A percentile compares a stretch with the other conserved stretches of the same genome.
phyloP scores from a whole-genome alignment of 2,113 vertebrate genomes.

The Tetraodon nigroviridis region DNA sequence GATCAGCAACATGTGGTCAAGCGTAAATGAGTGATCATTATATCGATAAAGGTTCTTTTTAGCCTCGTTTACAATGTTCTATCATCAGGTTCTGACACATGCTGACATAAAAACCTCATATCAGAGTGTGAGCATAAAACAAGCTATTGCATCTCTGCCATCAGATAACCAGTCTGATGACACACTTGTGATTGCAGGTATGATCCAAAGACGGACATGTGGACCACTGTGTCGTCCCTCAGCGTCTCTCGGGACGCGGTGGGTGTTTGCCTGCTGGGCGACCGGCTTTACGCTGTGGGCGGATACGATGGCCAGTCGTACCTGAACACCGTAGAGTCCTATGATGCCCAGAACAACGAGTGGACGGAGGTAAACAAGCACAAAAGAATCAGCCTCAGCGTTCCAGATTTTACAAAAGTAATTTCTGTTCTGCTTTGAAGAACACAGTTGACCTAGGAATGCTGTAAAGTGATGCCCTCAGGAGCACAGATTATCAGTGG shows the following conservation, averaged over 20 bases:
- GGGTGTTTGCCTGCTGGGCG: constrained; percentile 88
- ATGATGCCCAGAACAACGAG: constrained; percentile 91
- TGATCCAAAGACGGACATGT: constrained; percentile 90
- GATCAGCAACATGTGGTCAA: too few species aligned
- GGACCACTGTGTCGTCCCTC: constrained; percentile 90
- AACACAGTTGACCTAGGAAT: constrained; percentile 16
- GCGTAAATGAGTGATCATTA: too few species aligned
- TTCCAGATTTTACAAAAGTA: not conserved
- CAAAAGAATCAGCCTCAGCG: not conserved
- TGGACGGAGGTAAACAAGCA: constrained; percentile 86
- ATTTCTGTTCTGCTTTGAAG: constrained; percentile 3
- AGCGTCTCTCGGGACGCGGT: constrained; percentile 89
- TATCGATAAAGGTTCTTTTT: too few species aligned
- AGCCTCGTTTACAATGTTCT: too few species aligned
- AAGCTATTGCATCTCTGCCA: too few species aligned
- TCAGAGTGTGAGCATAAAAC: too few species aligned
- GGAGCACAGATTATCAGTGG: not conserved
- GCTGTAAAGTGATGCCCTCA: not conserved
- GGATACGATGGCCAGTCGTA: constrained; percentile 93
- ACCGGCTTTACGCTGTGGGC: constrained; percentile 88
- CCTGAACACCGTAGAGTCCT: constrained; percentile 90
- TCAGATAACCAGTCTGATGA: not conserved
- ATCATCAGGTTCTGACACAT: too few species aligned
- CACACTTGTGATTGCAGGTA: constrained; percentile 75
- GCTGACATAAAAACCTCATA: too few species aligned